Evolutionary conservation across 2,888 invertebrate species (phyloP), one percentile per base, ranked within the genome.

Genomic region (Chymomyza amoena): DNA sequence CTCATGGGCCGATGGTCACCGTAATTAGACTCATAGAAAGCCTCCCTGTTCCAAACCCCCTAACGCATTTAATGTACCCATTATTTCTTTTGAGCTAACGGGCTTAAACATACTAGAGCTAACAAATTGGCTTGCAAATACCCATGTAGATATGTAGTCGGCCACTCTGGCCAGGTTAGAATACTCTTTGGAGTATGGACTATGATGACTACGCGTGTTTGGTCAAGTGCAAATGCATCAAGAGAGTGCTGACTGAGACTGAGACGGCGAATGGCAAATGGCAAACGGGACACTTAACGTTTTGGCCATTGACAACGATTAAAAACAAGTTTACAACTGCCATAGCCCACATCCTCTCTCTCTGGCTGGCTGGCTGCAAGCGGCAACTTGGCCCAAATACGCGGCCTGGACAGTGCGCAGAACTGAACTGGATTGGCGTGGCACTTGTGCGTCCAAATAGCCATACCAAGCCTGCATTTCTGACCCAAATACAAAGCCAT

Each of bases 241-340:
- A n/a, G 66, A 59, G n/a, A 61, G 45, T 25, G n/a, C n/a, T n/a
- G 67, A 45, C 73, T 45, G 13, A 50, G 45, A 39, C 39, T n/a
- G n/a, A n/a, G 32, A 32, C 50, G 16, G 52, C 57, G 13, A 51
- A 20, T 25, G 9, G 20, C 50, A 57, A 18, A 60, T 63, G 61
- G 56, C 64, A 64, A 88, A 88, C 87, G 87, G 87, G 85, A 85
- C 87, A 87, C 87, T 84, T 80, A 82, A 82, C 84, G 88, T 88
- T 88, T 84, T 84, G 84, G 87, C 83, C 81, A 84, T 84, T 84
- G 84, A 88, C 84, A 84, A 82, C 84, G 88, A 84, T 84, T 84
- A 84, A 88, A 85, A 85, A 85, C 84, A 70, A 82, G 84, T 85
- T 85, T 84, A 66, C 36, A 66, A 50, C 59, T 52, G 64, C 51